Conservation (phyloP, 2,888 invertebrate genomes). For the Zygogramma bicolorata region DNA sequence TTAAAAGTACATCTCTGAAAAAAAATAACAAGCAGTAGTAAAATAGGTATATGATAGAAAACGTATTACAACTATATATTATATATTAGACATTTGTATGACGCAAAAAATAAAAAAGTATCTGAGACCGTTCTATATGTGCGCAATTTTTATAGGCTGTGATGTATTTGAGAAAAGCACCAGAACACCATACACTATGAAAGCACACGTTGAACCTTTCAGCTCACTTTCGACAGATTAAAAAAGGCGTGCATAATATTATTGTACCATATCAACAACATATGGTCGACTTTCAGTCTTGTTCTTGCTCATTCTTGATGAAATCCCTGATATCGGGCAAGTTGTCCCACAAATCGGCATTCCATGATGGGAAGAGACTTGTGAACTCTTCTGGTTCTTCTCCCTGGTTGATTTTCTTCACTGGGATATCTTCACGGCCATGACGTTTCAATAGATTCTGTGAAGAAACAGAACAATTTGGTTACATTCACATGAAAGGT, state of each 20-base stretch:
- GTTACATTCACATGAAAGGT: too few species aligned
- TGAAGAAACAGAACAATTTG: background rate
- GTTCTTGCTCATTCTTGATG: conserved; percentile 37
- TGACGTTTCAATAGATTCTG: conserved; percentile 71
- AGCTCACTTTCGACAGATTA: background rate
- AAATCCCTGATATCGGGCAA: conserved; percentile 42
- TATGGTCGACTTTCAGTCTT: conserved; percentile 36
- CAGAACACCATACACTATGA: background rate
- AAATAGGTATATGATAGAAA: background rate
- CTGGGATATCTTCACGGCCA: conserved; percentile 74
- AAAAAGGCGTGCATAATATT: background rate
- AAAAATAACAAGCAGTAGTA: background rate
- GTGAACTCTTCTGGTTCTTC: conserved; percentile 82
- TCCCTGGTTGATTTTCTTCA: conserved; percentile 80
- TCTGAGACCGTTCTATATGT: background rate
- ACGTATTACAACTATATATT: background rate
- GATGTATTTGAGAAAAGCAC: background rate
- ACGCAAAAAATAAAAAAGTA: background rate
- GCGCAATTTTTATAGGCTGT: background rate
- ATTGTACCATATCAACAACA: background rate
- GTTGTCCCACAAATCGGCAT: conserved; percentile 73
- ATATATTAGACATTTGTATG: background rate
- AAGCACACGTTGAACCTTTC: background rate
- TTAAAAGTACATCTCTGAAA: background rate
- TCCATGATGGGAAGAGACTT: conserved; percentile 82